A percentile compares a stretch with the other conserved stretches of the same genome.
phyloP scores from a whole-genome alignment of 2,797 vertebrate genomes.

The Sparidentex hasta region DNA sequence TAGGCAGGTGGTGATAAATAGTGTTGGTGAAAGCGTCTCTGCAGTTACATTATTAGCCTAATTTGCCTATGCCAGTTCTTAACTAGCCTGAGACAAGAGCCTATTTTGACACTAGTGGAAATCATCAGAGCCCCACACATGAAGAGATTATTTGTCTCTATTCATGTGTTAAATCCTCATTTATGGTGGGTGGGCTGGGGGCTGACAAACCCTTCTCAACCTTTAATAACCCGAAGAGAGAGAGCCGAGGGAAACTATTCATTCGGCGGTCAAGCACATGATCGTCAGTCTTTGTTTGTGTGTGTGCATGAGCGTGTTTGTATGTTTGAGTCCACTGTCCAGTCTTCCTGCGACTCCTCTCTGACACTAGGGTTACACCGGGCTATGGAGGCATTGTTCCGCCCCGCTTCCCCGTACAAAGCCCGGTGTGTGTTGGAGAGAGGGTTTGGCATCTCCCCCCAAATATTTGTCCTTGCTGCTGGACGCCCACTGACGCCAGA shows the following conservation, averaged over 20 bases:
- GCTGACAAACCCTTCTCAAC: not conserved
- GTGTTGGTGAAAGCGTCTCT: not conserved
- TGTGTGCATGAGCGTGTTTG: constrained; percentile 26
- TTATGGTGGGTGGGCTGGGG: not conserved
- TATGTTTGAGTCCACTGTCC: constrained; percentile 34
- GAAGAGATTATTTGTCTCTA: not conserved
- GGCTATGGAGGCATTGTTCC: constrained; percentile 79
- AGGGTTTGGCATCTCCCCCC: constrained; percentile 77
- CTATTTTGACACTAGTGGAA: too few relatives aligned
- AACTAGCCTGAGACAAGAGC: too few relatives aligned
- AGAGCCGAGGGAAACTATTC: constrained; percentile 19
- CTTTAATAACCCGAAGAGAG: constrained; percentile 43
- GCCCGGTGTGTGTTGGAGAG: constrained; percentile 78
- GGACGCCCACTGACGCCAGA: constrained; percentile 74
- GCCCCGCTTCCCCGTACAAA: constrained; percentile 78
- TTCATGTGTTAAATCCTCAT: constrained; percentile 27
- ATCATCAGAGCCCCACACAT: not conserved
- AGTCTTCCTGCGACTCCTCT: constrained; percentile 50
- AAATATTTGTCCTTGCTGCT: constrained; percentile 84
- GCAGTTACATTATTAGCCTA: too few relatives aligned
- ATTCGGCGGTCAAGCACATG: constrained; percentile 24
- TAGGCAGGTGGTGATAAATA: not conserved
- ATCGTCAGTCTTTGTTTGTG: constrained; percentile 42
- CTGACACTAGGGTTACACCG: constrained; percentile 63
- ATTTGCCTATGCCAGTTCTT: too few relatives aligned